Evolutionary conservation across 2,113 vertebrate genomes (phyloP), one percentile per base, ranked within the genome.

Genomic region (Sceloporus tristichus): DNA sequence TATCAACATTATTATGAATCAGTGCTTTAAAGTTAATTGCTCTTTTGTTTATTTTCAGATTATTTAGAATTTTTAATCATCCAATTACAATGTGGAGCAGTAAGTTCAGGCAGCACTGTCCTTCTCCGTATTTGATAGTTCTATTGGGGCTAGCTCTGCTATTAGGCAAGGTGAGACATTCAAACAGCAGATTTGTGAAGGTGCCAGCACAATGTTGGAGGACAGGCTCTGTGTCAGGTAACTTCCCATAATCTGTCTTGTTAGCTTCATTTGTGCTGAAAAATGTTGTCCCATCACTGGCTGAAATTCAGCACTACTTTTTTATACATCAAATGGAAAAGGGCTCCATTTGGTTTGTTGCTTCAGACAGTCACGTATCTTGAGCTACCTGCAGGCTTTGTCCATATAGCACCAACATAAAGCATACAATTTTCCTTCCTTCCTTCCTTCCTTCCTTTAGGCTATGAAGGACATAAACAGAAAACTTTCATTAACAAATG

Each of bases 51-150:
- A 71, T 88, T 93, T 92, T 85, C 75, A 5, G 18, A 29, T 82
- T 88, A 91, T 92, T 87, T 92, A 92, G 84, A 91, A 84, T 87
- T 65, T 87, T 88, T 90, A 90, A 19, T 56, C 74, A 87, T 27
- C 34, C 1, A 5, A 38, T 85, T 40, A 77, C 87, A 92, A 82
- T 2, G n/a, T 34, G 70, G 85, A 83, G n/a, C 66, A 80, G 9
- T 56, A 85, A 68, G 40, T 16, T 85, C 77, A 91, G 42, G 23
- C 88, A 25, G 9, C 87, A 19, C 34, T 1, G 0, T 42, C 14
- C 21, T 80, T 90, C 66, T 87, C 78, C 48, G 78, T 75, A 65
- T 90, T 78, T 77, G 81, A 6, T 53, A 38, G 16, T 9, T 91
- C 3, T 76, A 34, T 40, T 29, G 10, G 68, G 29, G 68, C 25